Evolutionary conservation across 2,888 invertebrate species (phyloP), one percentile per base, ranked within the genome.

Genomic region (Epirrhoe alternata): DNA sequence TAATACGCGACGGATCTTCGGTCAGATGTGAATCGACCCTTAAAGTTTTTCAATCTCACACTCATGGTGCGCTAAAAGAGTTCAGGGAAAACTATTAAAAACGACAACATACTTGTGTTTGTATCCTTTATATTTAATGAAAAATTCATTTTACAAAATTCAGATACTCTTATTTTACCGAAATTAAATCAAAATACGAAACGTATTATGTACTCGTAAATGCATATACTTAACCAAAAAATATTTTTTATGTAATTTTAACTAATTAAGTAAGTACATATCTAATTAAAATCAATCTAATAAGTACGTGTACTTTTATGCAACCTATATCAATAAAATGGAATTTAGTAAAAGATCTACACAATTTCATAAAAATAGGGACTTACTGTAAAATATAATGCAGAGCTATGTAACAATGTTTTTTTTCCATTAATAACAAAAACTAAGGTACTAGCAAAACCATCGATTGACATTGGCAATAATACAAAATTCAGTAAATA

Each of bases 121-220:
- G 74, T 83, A 83, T 86, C 74, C 72, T 86, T 87, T 86, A 85
- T 80, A 84, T 87, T 89, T 87, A 88, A 86, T 88, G 84, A 89
- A 90, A 90, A 89, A 87, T 81, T 86, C 86, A 82, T 88, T 89
- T 89, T 90, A 90, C 89, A 91, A 90, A 90, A 90, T 88, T 88
- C 81, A 80, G 83, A 80, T 86, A 86, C 81, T 86, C 77, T 84
- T 87, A 88, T 2, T 49, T 60, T 61, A 83, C 79, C 81, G 86
- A 81, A 79, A 76, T 80, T 82, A 80, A 82, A 75, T 70, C 72
- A 73, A 79, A 78, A 79, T 78, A 82, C 79, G 79, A 83, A 80
- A 81, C 77, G 59, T 72, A 80, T 77, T 74, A 77, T 56, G 61
- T 68, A 71, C 75, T 82, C 81, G 76, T 87, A 88, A 88, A 88